phyloP scores from a whole-genome alignment of 2,888 invertebrate genomes.

The Celastrina argiolus region DNA sequence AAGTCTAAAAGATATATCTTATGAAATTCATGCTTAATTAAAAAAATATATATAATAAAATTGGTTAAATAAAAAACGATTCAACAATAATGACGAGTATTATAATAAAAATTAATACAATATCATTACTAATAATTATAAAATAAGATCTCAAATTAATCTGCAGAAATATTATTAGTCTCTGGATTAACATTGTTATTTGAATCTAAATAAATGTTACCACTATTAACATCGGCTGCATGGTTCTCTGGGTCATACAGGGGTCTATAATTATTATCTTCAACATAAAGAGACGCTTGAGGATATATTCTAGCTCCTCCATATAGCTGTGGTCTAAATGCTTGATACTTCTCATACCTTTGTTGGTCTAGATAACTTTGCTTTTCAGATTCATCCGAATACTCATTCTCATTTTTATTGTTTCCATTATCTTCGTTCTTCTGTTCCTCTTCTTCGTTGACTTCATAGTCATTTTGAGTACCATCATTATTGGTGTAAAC shows the following conservation, averaged over 20 bases:
- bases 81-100: background rate
- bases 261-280: constrained; percentile 39
- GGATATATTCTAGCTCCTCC: constrained; percentile 45
- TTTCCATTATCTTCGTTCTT: constrained; percentile 34
- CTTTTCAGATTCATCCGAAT: constrained; percentile 29
- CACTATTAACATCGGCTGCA: constrained; percentile 20
- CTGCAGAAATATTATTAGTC: constrained; percentile 48
- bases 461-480: constrained; percentile 32
- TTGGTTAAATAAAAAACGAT: background rate
- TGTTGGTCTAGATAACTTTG: constrained; percentile 35
- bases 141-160: constrained; percentile 35
- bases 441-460: constrained; percentile 28
- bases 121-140: constrained; percentile 25
- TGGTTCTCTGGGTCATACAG: constrained; percentile 28
- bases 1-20: no score
- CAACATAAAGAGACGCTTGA: constrained; percentile 43
- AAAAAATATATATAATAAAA: no score
- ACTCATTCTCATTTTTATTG: constrained; percentile 32
- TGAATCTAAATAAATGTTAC: constrained; percentile 44
- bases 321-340: constrained; percentile 45
- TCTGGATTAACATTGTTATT: constrained; percentile 54
- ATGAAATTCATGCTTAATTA: no score
- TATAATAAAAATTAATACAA: constrained; percentile 3
- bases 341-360: constrained; percentile 44
- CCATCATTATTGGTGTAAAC: constrained; percentile 43